A percentile compares a stretch with the other conserved stretches of the same genome.
Evolutionary conservation across 2,113 vertebrate genomes (phyloP).

Genomic region (Mesembrinibis cayennensis): DNA sequence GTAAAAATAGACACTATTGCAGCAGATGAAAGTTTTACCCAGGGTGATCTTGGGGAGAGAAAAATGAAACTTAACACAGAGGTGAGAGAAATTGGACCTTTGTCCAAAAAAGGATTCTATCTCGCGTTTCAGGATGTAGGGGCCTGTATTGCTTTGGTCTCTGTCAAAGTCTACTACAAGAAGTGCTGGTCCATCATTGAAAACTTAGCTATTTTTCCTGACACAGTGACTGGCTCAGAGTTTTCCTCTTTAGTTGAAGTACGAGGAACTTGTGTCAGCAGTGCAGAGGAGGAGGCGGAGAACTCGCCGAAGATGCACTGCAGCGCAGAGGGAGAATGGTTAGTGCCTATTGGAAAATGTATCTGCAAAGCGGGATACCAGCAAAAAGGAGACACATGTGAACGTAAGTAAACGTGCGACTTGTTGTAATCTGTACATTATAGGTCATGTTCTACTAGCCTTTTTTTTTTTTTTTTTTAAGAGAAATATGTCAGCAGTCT

Average conservation of each 20-base stretch:
- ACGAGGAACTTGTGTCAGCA: slow-evolving; percentile 91
- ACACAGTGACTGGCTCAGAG: slow-evolving; percentile 98
- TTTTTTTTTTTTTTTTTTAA: not conserved
- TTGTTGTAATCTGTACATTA: not conserved
- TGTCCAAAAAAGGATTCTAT: slow-evolving; percentile 97
- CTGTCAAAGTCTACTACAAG: slow-evolving; percentile 99
- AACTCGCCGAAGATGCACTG: slow-evolving; percentile 99
- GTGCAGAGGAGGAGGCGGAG: slow-evolving; percentile 95
- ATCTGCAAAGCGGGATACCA: slow-evolving; percentile 98
- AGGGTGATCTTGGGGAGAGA: slow-evolving; percentile 97
- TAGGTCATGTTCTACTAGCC: not conserved
- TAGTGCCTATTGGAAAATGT: slow-evolving; percentile 99
- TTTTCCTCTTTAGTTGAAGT: slow-evolving; percentile 99
- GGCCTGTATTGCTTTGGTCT: slow-evolving; percentile 98
- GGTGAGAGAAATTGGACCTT: slow-evolving; percentile 96
- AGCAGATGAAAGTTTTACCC: slow-evolving; percentile 99
- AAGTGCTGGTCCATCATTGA: slow-evolving; percentile 99
- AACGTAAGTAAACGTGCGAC: slow-evolving; percentile 86
- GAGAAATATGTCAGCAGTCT: not conserved
- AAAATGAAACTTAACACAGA: slow-evolving; percentile 99
- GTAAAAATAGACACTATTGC: slow-evolving; percentile 99
- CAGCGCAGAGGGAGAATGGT: slow-evolving; percentile 98
- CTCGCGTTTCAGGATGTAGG: slow-evolving; percentile 99
- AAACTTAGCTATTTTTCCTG: slow-evolving; percentile 97
- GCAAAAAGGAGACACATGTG: slow-evolving; percentile 95